Evolutionary conservation across 2,797 vertebrate species (phyloP).

Genomic region (Trachurus trachurus): DNA sequence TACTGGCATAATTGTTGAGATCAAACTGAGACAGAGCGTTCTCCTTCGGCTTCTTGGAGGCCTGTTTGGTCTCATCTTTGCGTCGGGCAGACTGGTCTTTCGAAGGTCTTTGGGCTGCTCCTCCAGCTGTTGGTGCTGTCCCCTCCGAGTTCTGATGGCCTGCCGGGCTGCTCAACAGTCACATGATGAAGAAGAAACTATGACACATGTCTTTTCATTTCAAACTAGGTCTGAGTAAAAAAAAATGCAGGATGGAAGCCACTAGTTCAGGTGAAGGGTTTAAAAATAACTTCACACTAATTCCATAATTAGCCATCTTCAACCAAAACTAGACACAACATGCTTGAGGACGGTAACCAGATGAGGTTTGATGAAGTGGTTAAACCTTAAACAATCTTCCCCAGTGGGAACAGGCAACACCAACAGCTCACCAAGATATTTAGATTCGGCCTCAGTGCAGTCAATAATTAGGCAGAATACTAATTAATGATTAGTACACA

Average conservation of each 20-base stretch:
- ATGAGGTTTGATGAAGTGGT: no score
- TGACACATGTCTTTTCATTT: background rate
- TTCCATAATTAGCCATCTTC: no score
- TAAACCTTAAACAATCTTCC: no score
- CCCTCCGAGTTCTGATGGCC: constrained; percentile 84
- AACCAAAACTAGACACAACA: no score
- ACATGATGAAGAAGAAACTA: background rate
- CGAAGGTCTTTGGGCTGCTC: constrained; percentile 82
- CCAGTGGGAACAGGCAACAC: background rate
- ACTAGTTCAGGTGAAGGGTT: no score
- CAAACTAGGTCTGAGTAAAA: background rate
- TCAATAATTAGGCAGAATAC: constrained; percentile 29
- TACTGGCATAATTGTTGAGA: constrained; percentile 99
- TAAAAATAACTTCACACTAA: no score
- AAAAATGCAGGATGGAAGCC: no score
- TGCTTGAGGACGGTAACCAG: no score
- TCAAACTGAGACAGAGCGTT: constrained; percentile 99
- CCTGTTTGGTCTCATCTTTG: constrained; percentile 94
- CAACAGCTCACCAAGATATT: background rate
- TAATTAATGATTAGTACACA: constrained; percentile 15
- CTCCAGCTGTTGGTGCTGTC: constrained; percentile 60
- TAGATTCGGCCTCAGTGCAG: background rate
- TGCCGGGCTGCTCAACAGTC: constrained; percentile 71
- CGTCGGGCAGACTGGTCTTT: constrained; percentile 91
- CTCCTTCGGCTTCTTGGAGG: constrained; percentile 95